Evolutionary conservation across 2,888 invertebrate genomes (phyloP), one percentile per base, ranked within the genome.

Genomic region (Tinea pellionella): DNA sequence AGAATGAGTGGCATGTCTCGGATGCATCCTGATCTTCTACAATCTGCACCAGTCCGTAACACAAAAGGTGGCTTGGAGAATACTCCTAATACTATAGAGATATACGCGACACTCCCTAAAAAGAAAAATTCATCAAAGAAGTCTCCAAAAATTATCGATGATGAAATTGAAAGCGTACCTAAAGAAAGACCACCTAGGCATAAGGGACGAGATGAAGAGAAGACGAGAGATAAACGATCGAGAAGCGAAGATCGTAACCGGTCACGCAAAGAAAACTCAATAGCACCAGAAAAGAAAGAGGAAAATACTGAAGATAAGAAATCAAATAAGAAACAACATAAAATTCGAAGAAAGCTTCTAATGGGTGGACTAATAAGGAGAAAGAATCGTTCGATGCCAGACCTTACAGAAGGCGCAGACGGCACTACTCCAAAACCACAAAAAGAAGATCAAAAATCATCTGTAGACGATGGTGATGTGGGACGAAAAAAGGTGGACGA

Each of bases 321-420:
- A 70, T 89, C 91, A 18, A 92, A 92, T 59, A 96, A 96, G 72
- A 96, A 96, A 66, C 96, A 96, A 72, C 96, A 96, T 71, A 96
- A 96, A 81, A 95, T 96, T 55, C 88, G 96, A 29, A 88, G 96
- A 69, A 96, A 96, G 76, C 77, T 96, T 2, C 73, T 96, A 7
- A 96, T 96, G 96, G 96, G 96, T 12, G 96, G 96, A 1, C 81
- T 96, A 60, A 96, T 96, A 60, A 90, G 94, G 63, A 88, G 96
- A 30, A 96, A 96, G 75, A 96, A 96, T 72, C 89, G 96, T 65
- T 96, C 96, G 61, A 95, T 96, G 95, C 96, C 96, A 0, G 96
- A 96, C 82, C 84, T 96, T 58, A 93, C 96, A 0, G 96, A 96
- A 74, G 93, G 93, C 0, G 93, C 92, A 58, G 89, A 89, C 65